These are phyloP conservation scores for Gallinago stenura DNA, from an alignment of 2,797 vertebrate species.

Conservation along the genomic window DNA sequence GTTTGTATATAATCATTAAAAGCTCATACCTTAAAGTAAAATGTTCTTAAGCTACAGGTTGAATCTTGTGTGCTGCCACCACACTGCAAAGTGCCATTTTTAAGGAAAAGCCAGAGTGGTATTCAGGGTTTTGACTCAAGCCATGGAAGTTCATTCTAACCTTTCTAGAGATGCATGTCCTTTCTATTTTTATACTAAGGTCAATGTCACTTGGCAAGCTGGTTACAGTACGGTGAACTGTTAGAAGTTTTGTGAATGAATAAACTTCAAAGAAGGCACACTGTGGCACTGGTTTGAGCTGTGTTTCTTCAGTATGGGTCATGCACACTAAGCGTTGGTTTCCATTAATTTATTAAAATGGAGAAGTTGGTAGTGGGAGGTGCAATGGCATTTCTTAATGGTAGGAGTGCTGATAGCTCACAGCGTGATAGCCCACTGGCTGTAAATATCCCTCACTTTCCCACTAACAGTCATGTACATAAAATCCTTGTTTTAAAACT, in stretches of 20 bases:
- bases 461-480: background rate
- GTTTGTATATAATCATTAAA: background rate
- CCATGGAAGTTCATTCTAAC: conserved; percentile 1
- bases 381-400: background rate
- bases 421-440: background rate
- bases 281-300: background rate
- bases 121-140: background rate
- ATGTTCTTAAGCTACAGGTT: background rate
- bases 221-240: conserved; percentile 43
- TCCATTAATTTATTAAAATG: background rate
- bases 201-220: conserved; percentile 53
- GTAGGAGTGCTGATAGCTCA: background rate
- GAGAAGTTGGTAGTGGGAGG: background rate
- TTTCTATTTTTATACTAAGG: conserved; percentile 63
- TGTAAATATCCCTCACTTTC: background rate
- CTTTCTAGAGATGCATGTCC: conserved; percentile 28
- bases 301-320: background rate
- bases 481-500: background rate
- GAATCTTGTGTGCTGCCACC: background rate
- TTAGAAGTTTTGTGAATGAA: conserved; percentile 54
- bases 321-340: background rate
- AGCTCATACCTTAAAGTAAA: background rate
- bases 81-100: background rate
- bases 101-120: background rate
- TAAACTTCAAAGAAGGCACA: conserved; percentile 19